Percentiles rank a stretch among this genome's conserved stretches.
Conservation (phyloP, 2,888 invertebrate genomes). For the Smittia sp. region DNA sequence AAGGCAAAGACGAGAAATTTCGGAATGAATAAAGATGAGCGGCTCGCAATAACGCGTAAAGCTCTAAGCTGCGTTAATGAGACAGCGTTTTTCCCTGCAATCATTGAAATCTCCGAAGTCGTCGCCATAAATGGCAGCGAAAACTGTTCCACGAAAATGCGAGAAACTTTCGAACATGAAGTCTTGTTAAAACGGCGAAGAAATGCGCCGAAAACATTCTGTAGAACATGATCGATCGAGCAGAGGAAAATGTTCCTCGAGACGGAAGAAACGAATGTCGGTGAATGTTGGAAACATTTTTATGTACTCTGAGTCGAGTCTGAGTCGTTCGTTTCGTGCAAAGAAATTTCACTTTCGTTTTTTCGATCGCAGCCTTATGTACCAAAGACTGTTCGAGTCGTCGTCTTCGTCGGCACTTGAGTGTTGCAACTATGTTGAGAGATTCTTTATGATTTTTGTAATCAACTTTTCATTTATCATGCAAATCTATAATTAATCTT, state of each 20-base stretch:
- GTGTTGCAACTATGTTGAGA: neutral
- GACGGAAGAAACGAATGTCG: neutral
- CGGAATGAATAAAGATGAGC: neutral
- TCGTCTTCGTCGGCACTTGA: neutral
- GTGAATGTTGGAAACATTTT: conserved; percentile 7
- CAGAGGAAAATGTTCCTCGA: too few relatives aligned
- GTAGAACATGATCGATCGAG: too few relatives aligned
- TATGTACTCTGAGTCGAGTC: neutral
- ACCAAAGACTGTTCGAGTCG: neutral
- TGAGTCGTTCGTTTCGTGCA: neutral
- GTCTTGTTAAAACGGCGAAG: too few relatives aligned
- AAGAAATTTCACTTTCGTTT: conserved; percentile 28
- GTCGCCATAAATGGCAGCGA: too few relatives aligned
- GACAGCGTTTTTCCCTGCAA: neutral
- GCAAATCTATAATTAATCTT: conserved; percentile 42
- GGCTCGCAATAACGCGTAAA: neutral
- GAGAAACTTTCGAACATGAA: too few relatives aligned
- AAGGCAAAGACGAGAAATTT: neutral
- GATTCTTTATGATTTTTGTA: conserved; percentile 13
- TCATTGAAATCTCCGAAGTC: too few relatives aligned
- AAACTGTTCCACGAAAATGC: too few relatives aligned
- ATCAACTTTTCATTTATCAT: conserved; percentile 14
- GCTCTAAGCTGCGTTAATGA: neutral
- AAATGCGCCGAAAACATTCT: too few relatives aligned
- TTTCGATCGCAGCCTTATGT: conserved; percentile 15